These are phyloP conservation scores for Mystacides longicornis DNA, from an alignment of 2,888 invertebrate species.

Conservation along the genomic window DNA sequence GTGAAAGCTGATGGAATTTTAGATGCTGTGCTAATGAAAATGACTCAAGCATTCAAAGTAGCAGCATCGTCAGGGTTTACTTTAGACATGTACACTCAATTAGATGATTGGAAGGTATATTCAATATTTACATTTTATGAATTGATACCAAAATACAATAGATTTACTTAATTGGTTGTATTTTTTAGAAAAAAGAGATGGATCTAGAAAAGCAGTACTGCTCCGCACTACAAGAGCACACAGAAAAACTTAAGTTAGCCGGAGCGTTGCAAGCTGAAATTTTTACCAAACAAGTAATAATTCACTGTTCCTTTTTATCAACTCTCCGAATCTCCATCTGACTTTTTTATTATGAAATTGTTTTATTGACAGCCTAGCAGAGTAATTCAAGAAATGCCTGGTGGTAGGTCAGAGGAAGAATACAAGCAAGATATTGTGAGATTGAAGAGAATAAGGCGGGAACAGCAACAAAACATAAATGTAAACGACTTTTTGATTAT, in stretches of 20 bases:
- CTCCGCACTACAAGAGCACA: conserved; percentile 33
- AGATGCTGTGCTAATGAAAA: conserved; percentile 39
- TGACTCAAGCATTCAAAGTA: conserved; percentile 43
- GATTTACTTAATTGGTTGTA: background rate
- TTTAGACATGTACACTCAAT: conserved; percentile 31
- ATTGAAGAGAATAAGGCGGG: conserved; percentile 39
- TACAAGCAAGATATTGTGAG: conserved; percentile 43
- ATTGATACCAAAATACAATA: background rate
- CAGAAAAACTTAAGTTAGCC: conserved; percentile 39
- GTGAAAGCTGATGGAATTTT: conserved; percentile 36
- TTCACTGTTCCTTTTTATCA: background rate
- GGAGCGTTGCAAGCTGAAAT: conserved; percentile 42
- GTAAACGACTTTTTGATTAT: conserved; percentile 31
- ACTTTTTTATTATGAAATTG: background rate
- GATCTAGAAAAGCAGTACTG: conserved; percentile 40
- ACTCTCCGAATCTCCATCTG: background rate
- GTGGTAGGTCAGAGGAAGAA: conserved; percentile 36
- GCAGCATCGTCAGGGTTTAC: conserved; percentile 28
- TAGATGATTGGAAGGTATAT: conserved; percentile 38
- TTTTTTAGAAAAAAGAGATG: conserved; percentile 36
- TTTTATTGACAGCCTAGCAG: conserved; percentile 5
- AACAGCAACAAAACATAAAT: conserved; percentile 46
- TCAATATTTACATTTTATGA: background rate
- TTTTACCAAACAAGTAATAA: conserved; percentile 6
- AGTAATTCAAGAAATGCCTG: conserved; percentile 30